Base-by-base conservation (phyloP, 2,113 vertebrate genomes). In the Ochotona princeps region DNA sequence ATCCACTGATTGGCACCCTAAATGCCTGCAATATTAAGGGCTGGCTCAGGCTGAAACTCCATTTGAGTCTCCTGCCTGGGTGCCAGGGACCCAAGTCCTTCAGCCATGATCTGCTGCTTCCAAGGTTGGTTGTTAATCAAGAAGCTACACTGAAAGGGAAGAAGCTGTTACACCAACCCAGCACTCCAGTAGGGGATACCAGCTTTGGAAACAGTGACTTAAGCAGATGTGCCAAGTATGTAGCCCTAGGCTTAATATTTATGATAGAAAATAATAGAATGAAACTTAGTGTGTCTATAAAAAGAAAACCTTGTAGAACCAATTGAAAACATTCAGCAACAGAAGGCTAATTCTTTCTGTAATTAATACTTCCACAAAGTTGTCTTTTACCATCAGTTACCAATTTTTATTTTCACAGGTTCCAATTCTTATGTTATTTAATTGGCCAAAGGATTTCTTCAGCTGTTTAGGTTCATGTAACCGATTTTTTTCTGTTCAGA, bases 401-500 rank as follows among this genome's bases (percentile, higher is more conserved):
- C 83, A 93, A 67, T 94, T 93, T 49, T 80, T 28, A 67, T 90
- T 81, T 67, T 90, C 26, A 44, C 11, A 88, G 60, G 30, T 18
- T 61, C 44, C 30, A 54, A 5, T 63, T 61, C 18, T 89, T 4
- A 28, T 69, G 25, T 60, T 83, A 57, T 23, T 51, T 83, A 28
- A 17, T 51, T 72, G 15, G 61, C 92, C 28, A 44, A 35, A 87
- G 35, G 21, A 81, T 82, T 38, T 4, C 25, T 70, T 72, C 74
- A 63, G 35, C 44, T 65, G 3, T 67, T 93, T 73, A 79, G 32
- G 13, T 78, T 89, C 7, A 2, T 87, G 15, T 35, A 35, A 17
- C 49, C 93, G 38, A 88, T 69, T 92, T 96, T 93, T 49, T 67
- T 44, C 38, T 95, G 20, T 92, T 80, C 49, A 87, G 5, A 73